A percentile compares a stretch with the other conserved stretches of the same genome.
Conservation (phyloP, 2,888 invertebrate genomes). For the Pterobdella sp. region DNA sequence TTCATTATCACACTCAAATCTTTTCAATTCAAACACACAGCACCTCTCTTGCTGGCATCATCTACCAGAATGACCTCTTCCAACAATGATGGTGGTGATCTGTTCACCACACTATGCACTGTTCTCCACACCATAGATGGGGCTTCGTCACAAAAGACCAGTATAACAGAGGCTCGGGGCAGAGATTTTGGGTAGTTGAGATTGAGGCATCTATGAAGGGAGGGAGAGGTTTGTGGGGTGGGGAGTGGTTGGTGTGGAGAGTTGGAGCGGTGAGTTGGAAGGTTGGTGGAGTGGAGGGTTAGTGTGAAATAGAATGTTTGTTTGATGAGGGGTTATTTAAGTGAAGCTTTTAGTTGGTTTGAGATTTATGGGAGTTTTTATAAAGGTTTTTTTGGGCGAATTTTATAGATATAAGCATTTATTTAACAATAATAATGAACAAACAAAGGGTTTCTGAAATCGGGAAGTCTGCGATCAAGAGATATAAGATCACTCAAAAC, state of each 20-base stretch:
- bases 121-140: conserved; percentile 75
- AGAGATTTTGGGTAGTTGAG: conserved; percentile 62
- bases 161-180: conserved; percentile 64
- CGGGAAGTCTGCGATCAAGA: conserved; percentile 12
- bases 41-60: conserved; percentile 67
- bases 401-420: not conserved
- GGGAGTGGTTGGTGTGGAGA: not conserved
- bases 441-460: conserved; percentile 18
- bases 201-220: conserved; percentile 56
- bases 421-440: not conserved
- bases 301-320: not conserved
- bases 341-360: not conserved
- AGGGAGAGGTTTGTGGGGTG: not conserved
- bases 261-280: not conserved
- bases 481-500: conserved; percentile 19
- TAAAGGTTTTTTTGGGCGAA: not conserved
- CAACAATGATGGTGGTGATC: conserved; percentile 65
- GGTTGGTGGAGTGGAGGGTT: not conserved
- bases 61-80: conserved; percentile 89
- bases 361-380: not conserved
- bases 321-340: not conserved
- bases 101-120: conserved; percentile 73
- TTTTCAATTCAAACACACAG: not conserved
- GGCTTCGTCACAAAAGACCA: conserved; percentile 81
- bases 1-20: not conserved